Evolutionary conservation across 2,888 invertebrate genomes (phyloP).

Genomic region (Polietes domitor): DNA sequence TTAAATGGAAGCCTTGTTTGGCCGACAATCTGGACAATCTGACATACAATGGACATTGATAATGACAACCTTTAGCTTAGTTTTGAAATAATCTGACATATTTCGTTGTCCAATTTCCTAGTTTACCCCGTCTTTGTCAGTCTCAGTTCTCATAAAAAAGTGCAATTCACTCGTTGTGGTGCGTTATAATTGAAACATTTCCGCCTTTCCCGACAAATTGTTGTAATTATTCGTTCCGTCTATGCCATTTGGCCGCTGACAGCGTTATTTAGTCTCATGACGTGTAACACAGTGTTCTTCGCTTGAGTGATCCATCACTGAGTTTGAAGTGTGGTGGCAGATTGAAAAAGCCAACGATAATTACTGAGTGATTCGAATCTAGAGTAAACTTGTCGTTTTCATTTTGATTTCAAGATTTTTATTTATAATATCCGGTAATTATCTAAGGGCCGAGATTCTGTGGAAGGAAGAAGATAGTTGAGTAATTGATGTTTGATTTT

Average conservation of each 20-base stretch:
- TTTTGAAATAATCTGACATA: background rate
- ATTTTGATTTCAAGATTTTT: constrained; percentile 38
- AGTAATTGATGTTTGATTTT: too few species aligned
- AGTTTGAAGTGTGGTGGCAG: background rate
- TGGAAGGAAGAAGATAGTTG: too few species aligned
- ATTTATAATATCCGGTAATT: constrained; percentile 44
- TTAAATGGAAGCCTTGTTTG: background rate
- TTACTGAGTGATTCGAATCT: constrained; percentile 30
- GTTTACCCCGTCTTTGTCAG: background rate
- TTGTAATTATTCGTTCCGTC: background rate
- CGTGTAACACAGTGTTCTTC: background rate
- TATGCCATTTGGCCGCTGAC: background rate
- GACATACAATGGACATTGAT: constrained; percentile 32
- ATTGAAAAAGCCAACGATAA: background rate
- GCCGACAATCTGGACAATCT: background rate
- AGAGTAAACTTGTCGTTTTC: background rate
- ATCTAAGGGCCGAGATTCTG: too few species aligned
- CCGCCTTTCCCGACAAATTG: constrained; percentile 13
- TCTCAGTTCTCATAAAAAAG: background rate
- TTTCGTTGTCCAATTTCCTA: background rate
- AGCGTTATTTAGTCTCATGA: too few species aligned
- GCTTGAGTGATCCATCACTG: background rate
- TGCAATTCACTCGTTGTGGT: constrained; percentile 1
- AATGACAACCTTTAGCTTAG: constrained; percentile 41
- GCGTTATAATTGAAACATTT: constrained; percentile 15